A percentile compares a stretch with the other conserved stretches of the same genome.
Conservation (phyloP, 2,113 vertebrate genomes). For the Phylloscopus whistleri region DNA sequence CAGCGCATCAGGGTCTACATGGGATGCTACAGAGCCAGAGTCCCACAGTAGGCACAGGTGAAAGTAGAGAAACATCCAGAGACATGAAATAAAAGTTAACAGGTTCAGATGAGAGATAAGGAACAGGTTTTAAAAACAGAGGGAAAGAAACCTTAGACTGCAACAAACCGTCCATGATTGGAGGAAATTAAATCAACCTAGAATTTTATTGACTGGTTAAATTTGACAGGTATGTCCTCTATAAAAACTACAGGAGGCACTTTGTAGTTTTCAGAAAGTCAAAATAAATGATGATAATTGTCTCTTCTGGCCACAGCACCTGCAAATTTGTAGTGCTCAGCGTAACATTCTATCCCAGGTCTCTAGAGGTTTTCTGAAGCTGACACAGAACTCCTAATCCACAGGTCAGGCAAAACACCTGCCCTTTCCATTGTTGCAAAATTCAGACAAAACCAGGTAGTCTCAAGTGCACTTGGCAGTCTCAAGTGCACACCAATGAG, state of each 20-base stretch:
- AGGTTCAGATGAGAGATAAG: not conserved
- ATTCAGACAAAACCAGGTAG: not conserved
- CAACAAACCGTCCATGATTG: not conserved
- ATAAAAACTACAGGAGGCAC: not conserved
- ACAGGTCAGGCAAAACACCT: not conserved
- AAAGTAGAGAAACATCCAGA: not conserved
- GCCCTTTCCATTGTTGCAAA: not conserved
- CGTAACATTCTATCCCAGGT: not conserved
- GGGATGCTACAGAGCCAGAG: not conserved
- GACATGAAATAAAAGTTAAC: not conserved
- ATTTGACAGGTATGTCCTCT: not conserved
- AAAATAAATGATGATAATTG: not conserved
- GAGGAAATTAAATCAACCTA: not conserved
- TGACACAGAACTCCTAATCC: not conserved
- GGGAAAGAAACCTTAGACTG: not conserved
- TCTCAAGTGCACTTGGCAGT: not conserved
- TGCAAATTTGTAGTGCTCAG: not conserved
- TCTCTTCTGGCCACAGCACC: not conserved
- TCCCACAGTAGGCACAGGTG: not conserved
- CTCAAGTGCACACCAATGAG: not conserved
- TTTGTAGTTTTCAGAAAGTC: not conserved
- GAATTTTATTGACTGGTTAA: not conserved
- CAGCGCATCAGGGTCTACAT: not conserved
- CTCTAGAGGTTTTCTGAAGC: not conserved
- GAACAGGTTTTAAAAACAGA: not conserved